Conservation (phyloP, 1,140 invertebrate species). For the Polypedilum pembai region DNA sequence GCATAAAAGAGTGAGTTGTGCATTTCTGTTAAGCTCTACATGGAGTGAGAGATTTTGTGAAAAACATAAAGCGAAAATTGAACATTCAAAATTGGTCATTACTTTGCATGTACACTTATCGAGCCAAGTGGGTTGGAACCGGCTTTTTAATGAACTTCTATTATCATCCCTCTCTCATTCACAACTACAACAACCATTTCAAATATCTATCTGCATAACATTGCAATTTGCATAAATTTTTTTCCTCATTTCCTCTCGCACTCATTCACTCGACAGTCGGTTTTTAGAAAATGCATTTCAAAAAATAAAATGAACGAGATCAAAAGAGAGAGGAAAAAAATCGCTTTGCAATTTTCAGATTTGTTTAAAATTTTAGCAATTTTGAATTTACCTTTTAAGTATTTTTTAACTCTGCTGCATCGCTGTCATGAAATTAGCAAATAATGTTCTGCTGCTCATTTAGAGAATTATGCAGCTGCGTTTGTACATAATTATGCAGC, state of each 20-base stretch:
- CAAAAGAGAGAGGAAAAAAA: neutral
- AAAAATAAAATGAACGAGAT: constrained; percentile 20
- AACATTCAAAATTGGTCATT: constrained; percentile 18
- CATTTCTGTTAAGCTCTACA: neutral
- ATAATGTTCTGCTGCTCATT: no score
- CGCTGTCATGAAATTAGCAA: no score
- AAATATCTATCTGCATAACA: neutral
- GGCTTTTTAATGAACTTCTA: constrained; percentile 26
- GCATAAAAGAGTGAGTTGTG: constrained; percentile 11
- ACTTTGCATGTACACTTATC: constrained; percentile 2
- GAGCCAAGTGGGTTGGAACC: neutral
- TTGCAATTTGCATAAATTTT: constrained; percentile 28
- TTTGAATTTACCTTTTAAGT: no score
- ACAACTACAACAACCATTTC: neutral
- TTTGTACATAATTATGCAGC: no score
- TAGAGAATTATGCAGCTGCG: no score
- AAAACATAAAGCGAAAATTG: constrained; percentile 18
- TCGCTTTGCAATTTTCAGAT: neutral
- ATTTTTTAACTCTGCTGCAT: no score
- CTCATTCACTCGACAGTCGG: neutral
- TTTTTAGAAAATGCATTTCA: neutral
- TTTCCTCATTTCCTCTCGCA: neutral
- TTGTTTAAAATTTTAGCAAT: neutral
- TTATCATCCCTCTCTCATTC: neutral
- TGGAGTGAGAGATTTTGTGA: neutral